phyloP scores from a whole-genome alignment of 2,113 vertebrate genomes.

The Capreolus pygargus region DNA sequence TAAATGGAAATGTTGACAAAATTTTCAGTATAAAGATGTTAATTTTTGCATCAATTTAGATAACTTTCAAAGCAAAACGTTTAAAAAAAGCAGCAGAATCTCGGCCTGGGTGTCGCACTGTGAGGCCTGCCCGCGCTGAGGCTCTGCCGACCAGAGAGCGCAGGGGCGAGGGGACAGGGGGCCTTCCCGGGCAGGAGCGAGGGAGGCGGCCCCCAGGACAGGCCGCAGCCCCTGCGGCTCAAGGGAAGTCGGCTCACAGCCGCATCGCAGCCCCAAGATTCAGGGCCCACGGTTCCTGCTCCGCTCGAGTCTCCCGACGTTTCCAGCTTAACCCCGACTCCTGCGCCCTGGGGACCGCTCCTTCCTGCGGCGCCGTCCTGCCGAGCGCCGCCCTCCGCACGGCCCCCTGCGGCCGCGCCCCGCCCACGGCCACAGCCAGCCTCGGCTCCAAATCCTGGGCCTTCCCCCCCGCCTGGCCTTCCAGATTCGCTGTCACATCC shows the following conservation, averaged over 20 bases:
- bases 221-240: rapidly evolving
- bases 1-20: neutral
- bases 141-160: neutral
- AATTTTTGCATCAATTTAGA: neutral
- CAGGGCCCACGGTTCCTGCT: neutral
- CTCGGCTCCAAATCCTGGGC: neutral
- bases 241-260: neutral
- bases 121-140: neutral
- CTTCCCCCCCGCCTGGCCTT: neutral
- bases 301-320: rapidly evolving
- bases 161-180: neutral
- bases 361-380: neutral
- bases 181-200: neutral
- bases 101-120: neutral
- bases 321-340: neutral
- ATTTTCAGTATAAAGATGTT: neutral
- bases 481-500: neutral
- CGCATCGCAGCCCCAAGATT: neutral
- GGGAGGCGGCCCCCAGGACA: neutral
- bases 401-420: neutral
- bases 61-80: neutral
- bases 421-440: neutral
- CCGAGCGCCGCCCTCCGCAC: neutral
- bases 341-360: neutral
- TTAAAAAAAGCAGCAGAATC: neutral